Conservation (phyloP, 2,888 invertebrate species). For the Cantharis flavilabris region DNA sequence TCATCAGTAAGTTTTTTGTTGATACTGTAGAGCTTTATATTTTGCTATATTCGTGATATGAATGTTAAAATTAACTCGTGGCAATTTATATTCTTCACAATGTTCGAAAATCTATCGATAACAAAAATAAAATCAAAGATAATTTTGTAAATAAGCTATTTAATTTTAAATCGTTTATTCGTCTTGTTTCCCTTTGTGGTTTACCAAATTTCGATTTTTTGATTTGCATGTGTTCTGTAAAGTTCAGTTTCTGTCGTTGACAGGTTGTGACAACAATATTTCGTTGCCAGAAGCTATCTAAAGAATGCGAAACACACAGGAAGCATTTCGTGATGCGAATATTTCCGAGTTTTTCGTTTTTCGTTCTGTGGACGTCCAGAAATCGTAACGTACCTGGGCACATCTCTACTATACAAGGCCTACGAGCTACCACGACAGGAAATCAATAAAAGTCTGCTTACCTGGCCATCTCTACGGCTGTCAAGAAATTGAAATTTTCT, state of each 20-base stretch:
- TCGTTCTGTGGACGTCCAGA: slow-evolving; percentile 23
- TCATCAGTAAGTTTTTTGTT: slow-evolving; percentile 1
- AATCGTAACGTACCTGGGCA: slow-evolving; percentile 30
- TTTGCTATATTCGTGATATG: not conserved
- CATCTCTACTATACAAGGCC: slow-evolving; percentile 24
- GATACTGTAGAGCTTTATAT: not conserved
- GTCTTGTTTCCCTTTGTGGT: not conserved
- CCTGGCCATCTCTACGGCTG: slow-evolving; percentile 29
- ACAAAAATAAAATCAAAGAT: not conserved
- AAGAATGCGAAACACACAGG: slow-evolving; percentile 16
- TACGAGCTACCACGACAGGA: slow-evolving; percentile 27
- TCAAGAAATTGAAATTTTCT: slow-evolving; percentile 29
- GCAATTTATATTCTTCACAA: not conserved
- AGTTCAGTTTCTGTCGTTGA: slow-evolving; percentile 8
- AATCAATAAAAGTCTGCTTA: slow-evolving; percentile 31
- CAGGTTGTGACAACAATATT: slow-evolving; percentile 22
- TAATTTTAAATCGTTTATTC: not conserved
- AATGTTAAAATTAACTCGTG: not conserved
- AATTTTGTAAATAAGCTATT: not conserved
- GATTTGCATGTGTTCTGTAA: slow-evolving; percentile 3
- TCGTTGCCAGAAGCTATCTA: slow-evolving; percentile 9
- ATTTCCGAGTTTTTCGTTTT: slow-evolving; percentile 21
- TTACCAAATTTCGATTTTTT: not conserved
- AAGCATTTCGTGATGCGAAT: slow-evolving; percentile 17
- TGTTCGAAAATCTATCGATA: slow-evolving; percentile 1